phyloP scores from a whole-genome alignment of 2,888 invertebrate genomes.

The Polydrusus pterygomalis region DNA sequence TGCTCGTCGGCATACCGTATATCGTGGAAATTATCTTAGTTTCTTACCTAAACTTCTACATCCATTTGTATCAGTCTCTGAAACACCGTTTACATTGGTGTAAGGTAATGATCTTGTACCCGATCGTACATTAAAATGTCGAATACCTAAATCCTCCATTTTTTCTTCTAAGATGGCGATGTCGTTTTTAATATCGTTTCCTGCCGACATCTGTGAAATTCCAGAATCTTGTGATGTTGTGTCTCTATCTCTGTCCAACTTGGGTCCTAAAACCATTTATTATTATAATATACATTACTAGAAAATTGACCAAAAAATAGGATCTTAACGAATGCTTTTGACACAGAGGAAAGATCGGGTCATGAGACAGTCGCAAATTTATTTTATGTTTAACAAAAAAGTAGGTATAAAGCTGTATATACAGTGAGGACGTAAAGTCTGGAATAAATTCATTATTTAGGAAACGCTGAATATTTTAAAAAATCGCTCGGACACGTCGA shows the following conservation, averaged over 20 bases:
- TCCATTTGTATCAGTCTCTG: conserved; percentile 67
- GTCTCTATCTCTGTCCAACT: conserved; percentile 76
- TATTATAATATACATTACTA: background rate
- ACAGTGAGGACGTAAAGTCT: no score
- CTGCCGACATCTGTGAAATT: conserved; percentile 87
- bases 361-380: no score
- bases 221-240: conserved; percentile 92
- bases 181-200: conserved; percentile 72
- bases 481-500: no score
- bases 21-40: background rate
- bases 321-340: background rate
- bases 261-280: conserved; percentile 66
- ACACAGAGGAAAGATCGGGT: background rate
- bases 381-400: no score
- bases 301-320: background rate
- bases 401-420: no score
- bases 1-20: no score
- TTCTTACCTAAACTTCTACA: conserved; percentile 67
- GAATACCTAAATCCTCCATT: conserved; percentile 73
- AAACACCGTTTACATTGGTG: conserved; percentile 66
- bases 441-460: no score
- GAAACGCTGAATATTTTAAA: no score
- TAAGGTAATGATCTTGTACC: conserved; percentile 67
- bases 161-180: conserved; percentile 75
- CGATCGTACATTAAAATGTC: conserved; percentile 62